phyloP scores from a whole-genome alignment of 2,797 vertebrate species.

The Anas capensis region DNA sequence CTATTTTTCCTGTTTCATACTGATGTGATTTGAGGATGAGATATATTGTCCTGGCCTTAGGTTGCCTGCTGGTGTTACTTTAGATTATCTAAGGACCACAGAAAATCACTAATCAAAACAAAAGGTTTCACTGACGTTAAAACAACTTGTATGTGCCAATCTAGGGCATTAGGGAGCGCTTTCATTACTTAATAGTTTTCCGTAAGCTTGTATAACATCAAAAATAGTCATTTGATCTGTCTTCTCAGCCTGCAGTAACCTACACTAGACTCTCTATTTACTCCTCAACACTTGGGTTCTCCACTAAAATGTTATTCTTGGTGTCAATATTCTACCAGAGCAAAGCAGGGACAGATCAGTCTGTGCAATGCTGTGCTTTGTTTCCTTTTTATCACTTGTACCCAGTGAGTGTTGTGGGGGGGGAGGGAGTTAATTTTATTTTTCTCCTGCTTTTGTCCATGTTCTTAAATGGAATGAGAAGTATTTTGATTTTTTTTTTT shows the following conservation, averaged over 20 bases:
- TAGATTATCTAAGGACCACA: not conserved
- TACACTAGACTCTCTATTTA: not conserved
- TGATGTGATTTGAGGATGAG: not conserved
- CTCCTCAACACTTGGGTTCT: not conserved
- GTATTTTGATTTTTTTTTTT: conserved; percentile 41
- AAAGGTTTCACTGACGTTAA: not conserved
- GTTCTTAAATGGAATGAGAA: conserved; percentile 61
- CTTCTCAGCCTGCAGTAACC: not conserved
- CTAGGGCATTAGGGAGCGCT: not conserved
- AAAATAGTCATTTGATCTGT: not conserved
- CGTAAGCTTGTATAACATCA: not conserved
- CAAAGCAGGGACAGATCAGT: conserved; percentile 44
- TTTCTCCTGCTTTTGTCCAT: conserved; percentile 60
- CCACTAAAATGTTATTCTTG: conserved; percentile 1
- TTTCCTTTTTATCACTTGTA: conserved; percentile 77
- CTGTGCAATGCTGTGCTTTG: conserved; percentile 84
- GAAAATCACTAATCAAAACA: not conserved
- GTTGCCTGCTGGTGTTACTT: not conserved
- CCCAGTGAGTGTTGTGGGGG: conserved; percentile 51
- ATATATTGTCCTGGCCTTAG: not conserved
- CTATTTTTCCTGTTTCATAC: not conserved
- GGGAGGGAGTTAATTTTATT: conserved; percentile 7
- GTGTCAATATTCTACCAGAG: not conserved
- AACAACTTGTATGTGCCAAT: not conserved
- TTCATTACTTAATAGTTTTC: not conserved